Evolutionary conservation across 1,140 invertebrate genomes (phyloP), one percentile per base, ranked within the genome.

Genomic region (Dryas iulia): DNA sequence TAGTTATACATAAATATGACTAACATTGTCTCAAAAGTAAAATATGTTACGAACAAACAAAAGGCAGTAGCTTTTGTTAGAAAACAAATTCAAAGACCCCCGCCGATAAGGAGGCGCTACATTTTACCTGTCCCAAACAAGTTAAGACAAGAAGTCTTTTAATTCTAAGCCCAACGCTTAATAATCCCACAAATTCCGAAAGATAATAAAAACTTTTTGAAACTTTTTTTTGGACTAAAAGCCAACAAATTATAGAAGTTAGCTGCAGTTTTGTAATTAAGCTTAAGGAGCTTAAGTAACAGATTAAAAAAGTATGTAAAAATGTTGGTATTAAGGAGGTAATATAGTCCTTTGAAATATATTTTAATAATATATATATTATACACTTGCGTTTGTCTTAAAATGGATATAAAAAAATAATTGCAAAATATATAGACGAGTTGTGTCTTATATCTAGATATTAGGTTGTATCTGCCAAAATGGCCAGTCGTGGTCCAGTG

Each of bases 61-160:
- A 59, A 59, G 60, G 21, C 25, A 23, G 64, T 54, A 60, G 65
- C 60, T 57, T 64, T 72, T 72, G 60, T 77, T 73, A 68, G 33
- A 63, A 73, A 66, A 76, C 52, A 65, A 60, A 33, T 72, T 66
- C 30, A 47, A 66, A 66, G 65, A 62, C 62, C 73, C 73, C 71
- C 62, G 66, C 64, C 66, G 76, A 74, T 74, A 77, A 77, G 61
- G 52, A 64, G 59, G 59, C 61, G 59, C 33, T 65, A 65, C 60
- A 57, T 74, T 79, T 72, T 82, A 82, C 79, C 79, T 82, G 79
- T 66, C 59, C 65, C 54, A 65, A 72, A 77, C 79, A 78, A 69
- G 71, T 80, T 67, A 68, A 77, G 72, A 78, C 72, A 75, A 71
- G 73, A 74, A 75, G 57, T 70, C 66, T 71, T 62, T 69, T 69